phyloP scores from a whole-genome alignment of 2,113 vertebrate species.

The Hyla sarda region DNA sequence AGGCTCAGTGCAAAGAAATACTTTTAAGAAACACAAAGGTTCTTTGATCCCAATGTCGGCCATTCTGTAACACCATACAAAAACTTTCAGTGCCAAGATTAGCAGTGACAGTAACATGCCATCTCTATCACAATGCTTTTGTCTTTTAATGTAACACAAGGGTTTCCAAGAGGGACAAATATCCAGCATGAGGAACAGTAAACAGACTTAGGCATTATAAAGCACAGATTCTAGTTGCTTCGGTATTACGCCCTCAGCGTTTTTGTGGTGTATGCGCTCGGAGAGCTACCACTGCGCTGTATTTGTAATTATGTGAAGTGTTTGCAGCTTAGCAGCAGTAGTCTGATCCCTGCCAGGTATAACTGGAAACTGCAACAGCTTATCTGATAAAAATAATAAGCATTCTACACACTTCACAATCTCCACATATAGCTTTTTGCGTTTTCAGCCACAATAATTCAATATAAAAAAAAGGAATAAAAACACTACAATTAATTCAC shows the following conservation, averaged over 20 bases:
- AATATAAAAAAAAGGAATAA: too few species aligned
- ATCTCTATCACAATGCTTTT: conserved; percentile 5
- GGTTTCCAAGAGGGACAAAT: conserved; percentile 13
- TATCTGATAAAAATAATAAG: conserved; percentile 53
- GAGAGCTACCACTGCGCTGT: conserved; percentile 42
- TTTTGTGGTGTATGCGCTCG: conserved; percentile 20
- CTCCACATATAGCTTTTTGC: conserved; percentile 8
- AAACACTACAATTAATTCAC: not conserved
- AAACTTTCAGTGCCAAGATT: not conserved
- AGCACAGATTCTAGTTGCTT: conserved; percentile 20
- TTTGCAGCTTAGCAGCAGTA: conserved; percentile 49
- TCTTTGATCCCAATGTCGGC: not conserved
- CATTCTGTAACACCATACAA: not conserved
- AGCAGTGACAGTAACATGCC: not conserved
- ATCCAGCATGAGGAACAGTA: conserved; percentile 27
- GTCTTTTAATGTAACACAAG: not conserved
- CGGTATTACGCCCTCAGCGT: not conserved
- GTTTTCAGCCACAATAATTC: not conserved
- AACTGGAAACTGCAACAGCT: conserved; percentile 34
- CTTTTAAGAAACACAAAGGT: not conserved
- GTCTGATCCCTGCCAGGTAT: conserved; percentile 53
- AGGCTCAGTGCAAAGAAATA: not conserved
- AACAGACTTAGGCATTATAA: conserved; percentile 34
- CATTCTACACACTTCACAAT: conserved; percentile 25
- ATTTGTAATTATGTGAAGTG: conserved; percentile 56